These are phyloP conservation scores for Limnothrissa miodon DNA, from an alignment of 2,113 vertebrate genomes.

Conservation along the genomic window DNA sequence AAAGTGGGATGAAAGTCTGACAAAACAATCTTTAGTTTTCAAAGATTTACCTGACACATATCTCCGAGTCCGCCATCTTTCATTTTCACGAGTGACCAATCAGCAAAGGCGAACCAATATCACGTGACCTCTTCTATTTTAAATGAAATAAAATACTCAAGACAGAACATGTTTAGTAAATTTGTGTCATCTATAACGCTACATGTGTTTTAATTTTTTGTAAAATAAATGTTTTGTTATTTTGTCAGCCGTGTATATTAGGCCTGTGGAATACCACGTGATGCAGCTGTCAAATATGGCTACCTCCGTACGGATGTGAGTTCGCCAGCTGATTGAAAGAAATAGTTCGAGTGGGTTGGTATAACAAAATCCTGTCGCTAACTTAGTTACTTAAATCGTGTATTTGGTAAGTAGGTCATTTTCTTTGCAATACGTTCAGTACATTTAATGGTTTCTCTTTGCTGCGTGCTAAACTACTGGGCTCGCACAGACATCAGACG, in stretches of 20 bases:
- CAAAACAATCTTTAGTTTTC: background rate
- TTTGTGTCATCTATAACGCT: background rate
- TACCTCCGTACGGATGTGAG: constrained; percentile 56
- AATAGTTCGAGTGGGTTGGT: constrained; percentile 13
- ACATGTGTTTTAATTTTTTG: background rate
- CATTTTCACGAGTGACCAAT: constrained; percentile 62
- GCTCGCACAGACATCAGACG: background rate
- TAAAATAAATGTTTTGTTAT: background rate
- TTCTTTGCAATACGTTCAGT: background rate
- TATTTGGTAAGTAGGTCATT: background rate
- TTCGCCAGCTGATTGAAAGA: constrained; percentile 53
- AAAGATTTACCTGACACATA: constrained; percentile 78
- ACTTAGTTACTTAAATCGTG: background rate
- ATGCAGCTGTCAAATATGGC: constrained; percentile 69
- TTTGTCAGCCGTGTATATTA: background rate
- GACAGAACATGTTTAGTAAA: background rate
- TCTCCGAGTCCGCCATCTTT: constrained; percentile 86
- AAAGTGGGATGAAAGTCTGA: background rate
- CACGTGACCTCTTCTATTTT: constrained; percentile 49
- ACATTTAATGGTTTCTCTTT: background rate
- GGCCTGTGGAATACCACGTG: constrained; percentile 32
- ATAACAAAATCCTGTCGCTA: background rate
- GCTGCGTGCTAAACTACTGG: background rate
- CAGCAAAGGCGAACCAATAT: constrained; percentile 1
- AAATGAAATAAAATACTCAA: background rate